Evolutionary conservation across 2,113 vertebrate genomes (phyloP).

Genomic region (Albula glossodonta): DNA sequence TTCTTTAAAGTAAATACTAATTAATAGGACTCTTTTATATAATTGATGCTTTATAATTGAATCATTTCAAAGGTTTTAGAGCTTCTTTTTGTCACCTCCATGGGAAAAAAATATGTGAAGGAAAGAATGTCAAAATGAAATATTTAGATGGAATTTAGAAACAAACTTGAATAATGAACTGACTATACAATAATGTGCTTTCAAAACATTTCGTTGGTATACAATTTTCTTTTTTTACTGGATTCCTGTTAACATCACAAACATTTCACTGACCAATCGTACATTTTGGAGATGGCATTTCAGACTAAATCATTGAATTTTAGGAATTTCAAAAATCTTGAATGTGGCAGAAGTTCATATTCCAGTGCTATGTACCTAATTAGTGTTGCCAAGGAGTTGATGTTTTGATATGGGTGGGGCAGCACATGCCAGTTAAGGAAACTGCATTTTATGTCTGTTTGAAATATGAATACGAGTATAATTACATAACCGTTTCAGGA

Average conservation of each 20-base stretch:
- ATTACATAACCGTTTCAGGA: constrained; percentile 3
- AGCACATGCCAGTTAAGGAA: background rate
- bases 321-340: constrained; percentile 7
- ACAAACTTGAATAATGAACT: constrained; percentile 22
- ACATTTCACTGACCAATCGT: constrained; percentile 4
- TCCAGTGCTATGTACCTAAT: constrained; percentile 1
- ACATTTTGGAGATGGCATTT: constrained; percentile 9
- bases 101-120: background rate
- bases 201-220: too few relatives aligned
- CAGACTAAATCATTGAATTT: constrained; percentile 5
- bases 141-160: constrained; percentile 19
- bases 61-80: background rate
- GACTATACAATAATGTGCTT: background rate
- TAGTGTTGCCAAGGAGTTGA: background rate
- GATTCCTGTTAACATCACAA: constrained; percentile 7
- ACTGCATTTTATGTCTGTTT: background rate
- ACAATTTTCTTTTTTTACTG: constrained; percentile 12
- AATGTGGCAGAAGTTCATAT: constrained; percentile 18
- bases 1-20: background rate
- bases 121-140: too few relatives aligned
- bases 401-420: background rate
- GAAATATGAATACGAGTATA: constrained; percentile 1
- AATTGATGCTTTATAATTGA: background rate
- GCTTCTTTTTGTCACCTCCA: background rate
- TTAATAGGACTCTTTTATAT: background rate